These are phyloP conservation scores for Ciconia maguari DNA, from an alignment of 2,113 vertebrate genomes.

Conservation along the genomic window DNA sequence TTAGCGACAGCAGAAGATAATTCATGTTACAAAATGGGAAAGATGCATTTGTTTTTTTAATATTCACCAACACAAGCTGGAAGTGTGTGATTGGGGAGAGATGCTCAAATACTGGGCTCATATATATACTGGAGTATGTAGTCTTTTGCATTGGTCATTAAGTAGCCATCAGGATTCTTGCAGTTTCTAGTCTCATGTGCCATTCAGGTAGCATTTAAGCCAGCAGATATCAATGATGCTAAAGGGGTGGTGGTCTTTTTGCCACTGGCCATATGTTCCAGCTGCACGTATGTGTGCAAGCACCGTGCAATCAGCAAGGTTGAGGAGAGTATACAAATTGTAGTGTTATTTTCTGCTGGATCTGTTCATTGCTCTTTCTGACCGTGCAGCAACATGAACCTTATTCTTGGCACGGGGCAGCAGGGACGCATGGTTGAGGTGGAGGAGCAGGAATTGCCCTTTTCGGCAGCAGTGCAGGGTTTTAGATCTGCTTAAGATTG, in stretches of 20 bases:
- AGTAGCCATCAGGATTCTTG: background rate
- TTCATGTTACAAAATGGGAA: background rate
- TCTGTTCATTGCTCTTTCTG: background rate
- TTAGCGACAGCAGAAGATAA: background rate
- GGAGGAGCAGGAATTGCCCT: constrained; percentile 16
- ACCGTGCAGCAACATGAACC: background rate
- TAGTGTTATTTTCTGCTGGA: background rate
- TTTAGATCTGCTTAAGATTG: background rate
- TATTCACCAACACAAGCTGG: background rate
- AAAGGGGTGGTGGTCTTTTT: background rate
- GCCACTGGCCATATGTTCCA: background rate
- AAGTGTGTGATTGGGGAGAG: background rate
- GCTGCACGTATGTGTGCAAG: background rate
- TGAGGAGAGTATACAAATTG: background rate
- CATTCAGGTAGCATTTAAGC: background rate
- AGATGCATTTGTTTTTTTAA: background rate
- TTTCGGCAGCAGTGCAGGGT: background rate
- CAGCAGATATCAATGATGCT: background rate
- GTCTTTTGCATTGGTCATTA: background rate
- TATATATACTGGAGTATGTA: rapidly evolving
- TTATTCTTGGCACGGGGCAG: background rate
- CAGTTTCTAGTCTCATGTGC: background rate
- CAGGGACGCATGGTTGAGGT: background rate
- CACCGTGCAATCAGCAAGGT: background rate
- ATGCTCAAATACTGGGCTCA: background rate